Evolutionary conservation across 2,888 invertebrate genomes (phyloP).

Genomic region (Parelbella ahira): DNA sequence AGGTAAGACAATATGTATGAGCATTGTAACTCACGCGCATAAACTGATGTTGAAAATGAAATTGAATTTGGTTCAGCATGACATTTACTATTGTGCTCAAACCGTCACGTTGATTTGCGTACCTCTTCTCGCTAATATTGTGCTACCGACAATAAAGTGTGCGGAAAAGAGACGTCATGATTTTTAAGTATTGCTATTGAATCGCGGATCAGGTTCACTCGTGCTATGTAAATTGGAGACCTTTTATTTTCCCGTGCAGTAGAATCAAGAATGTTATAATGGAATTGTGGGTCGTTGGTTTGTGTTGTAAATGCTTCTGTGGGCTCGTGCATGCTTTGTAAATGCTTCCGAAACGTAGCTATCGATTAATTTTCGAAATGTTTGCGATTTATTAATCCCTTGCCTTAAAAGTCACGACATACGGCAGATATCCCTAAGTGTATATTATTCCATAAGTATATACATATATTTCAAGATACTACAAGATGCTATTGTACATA

Average conservation of each 20-base stretch:
- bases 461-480: no score
- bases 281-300: constrained; percentile 49
- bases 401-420: no score
- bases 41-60: constrained; percentile 60
- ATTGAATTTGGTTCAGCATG: constrained; percentile 63
- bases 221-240: constrained; percentile 64
- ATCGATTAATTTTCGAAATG: constrained; percentile 56
- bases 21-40: constrained; percentile 59
- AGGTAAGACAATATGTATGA: constrained; percentile 47
- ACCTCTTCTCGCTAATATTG: constrained; percentile 43
- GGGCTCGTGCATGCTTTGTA: constrained; percentile 46
- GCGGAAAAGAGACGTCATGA: constrained; percentile 53
- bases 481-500: no score
- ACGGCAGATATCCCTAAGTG: no score
- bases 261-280: constrained; percentile 49
- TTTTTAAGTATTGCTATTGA: constrained; percentile 42
- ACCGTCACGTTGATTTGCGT: constrained; percentile 48
- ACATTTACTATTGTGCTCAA: constrained; percentile 54
- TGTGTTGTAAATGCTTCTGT: constrained; percentile 50
- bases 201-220: constrained; percentile 47
- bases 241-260: constrained; percentile 58
- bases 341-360: constrained; percentile 40
- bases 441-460: no score
- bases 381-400: no score
- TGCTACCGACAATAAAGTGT: constrained; percentile 32